Percentiles rank a stretch among this genome's conserved stretches.
These are phyloP conservation scores for Galerucella nymphaeae DNA, from an alignment of 2,888 invertebrate species.

Conservation along the genomic window DNA sequence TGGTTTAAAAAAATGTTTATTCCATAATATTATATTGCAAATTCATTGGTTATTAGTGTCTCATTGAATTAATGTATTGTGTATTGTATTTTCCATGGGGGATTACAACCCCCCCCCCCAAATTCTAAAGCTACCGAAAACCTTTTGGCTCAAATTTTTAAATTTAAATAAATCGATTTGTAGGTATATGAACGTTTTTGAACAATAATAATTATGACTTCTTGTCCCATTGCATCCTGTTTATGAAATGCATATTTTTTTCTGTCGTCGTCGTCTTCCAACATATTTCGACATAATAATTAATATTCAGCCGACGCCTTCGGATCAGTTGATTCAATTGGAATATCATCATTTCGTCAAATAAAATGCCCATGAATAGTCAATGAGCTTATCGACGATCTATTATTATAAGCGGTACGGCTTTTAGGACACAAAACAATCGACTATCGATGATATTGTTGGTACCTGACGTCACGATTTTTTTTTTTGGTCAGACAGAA, in stretches of 20 bases:
- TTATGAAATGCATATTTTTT: constrained; percentile 15
- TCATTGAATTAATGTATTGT: no score
- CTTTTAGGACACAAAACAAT: constrained; percentile 51
- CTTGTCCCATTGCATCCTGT: constrained; percentile 17
- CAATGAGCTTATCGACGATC: constrained; percentile 56
- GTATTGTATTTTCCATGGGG: no score
- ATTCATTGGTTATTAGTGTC: no score
- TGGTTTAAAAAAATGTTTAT: neutral
- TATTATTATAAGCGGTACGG: constrained; percentile 41
- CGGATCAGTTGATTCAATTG: constrained; percentile 56
- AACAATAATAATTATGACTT: constrained; percentile 7
- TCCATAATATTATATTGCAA: no score
- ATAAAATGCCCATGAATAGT: constrained; percentile 57
- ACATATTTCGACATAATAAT: constrained; percentile 41
- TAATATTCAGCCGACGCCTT: constrained; percentile 47
- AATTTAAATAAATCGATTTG: constrained; percentile 1
- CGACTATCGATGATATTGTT: constrained; percentile 33
- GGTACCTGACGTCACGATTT: constrained; percentile 51
- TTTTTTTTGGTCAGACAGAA: constrained; percentile 46
- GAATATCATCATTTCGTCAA: constrained; percentile 57
- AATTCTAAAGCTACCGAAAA: neutral
- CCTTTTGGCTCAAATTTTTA: neutral
- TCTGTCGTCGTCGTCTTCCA: neutral
- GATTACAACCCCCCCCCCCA: no score
- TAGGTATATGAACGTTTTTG: neutral